Percentiles rank a stretch among this genome's conserved stretches.
These are phyloP conservation scores for Botia kubotai DNA, from an alignment of 2,797 vertebrate genomes.

Conservation along the genomic window DNA sequence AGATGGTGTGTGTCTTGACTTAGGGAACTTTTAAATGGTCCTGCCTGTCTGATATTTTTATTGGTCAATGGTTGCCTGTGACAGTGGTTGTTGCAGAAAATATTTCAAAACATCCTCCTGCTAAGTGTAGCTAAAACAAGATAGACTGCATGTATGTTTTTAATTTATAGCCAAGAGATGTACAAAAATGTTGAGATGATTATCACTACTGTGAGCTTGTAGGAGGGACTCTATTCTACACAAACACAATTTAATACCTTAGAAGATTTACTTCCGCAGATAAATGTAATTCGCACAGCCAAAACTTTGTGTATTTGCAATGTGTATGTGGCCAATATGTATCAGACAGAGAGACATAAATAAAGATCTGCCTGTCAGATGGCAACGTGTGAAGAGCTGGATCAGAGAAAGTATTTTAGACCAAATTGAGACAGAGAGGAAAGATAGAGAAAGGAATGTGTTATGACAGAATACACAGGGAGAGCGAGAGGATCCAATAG, in stretches of 20 bases:
- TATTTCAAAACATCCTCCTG: no score
- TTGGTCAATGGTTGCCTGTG: no score
- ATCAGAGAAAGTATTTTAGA: slow-evolving; percentile 40
- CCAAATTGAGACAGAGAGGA: slow-evolving; percentile 46
- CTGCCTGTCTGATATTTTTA: no score
- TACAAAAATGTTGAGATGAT: no score
- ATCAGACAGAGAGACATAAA: slow-evolving; percentile 18
- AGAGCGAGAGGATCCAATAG: no score
- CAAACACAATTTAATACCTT: background rate
- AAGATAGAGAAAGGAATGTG: slow-evolving; percentile 7
- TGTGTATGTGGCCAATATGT: background rate
- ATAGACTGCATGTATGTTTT: background rate
- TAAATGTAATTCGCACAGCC: background rate
- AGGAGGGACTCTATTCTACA: background rate
- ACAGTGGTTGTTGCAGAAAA: no score
- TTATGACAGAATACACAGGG: no score
- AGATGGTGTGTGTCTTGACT: background rate
- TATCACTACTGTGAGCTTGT: no score
- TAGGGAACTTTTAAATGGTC: no score
- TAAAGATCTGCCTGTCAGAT: slow-evolving; percentile 19
- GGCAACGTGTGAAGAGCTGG: background rate
- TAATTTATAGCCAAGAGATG: background rate
- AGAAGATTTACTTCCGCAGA: background rate
- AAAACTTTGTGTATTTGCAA: background rate
- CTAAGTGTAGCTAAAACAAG: no score